Base-by-base conservation (phyloP, 2,888 invertebrate genomes). In the Mesodorylaimus sp. region DNA sequence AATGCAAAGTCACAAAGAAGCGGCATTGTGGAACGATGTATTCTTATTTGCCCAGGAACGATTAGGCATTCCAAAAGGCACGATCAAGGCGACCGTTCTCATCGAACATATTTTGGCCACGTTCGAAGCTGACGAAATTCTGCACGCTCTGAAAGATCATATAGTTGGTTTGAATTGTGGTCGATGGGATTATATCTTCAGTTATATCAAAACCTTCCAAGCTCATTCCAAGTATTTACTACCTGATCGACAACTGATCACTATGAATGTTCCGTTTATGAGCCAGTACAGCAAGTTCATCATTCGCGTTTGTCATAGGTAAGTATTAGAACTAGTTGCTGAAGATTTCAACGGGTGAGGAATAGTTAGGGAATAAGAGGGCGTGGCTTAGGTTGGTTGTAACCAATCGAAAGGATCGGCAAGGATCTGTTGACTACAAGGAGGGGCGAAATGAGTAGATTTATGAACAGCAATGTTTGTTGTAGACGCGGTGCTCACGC, bases 141-240 rank as follows among this genome's bases (percentile, higher is more conserved):
- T 80, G 49, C 79, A 72, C 63, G 77, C 76, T 16, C 63, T 80
- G 37, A 73, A 68, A 55, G 75, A 79, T 50, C 78, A 79, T 65
- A 78, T 79, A 0, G 65, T 79, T 36, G 80, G 80, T 2, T 70
- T 80, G 1, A 80, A 80, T 62, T 80, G 79, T 65, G 80, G 80
- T 2, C 77, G 80, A 56, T 80, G 80, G 80, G 80, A 80, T 61
- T 80, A 80, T 61, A 62, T 62, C 39, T 64, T 65, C 47, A 63
- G 62, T 3, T 61, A 61, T 55, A 59, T 60, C 53, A 60, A 64
- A 52, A 56, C 56, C 29, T 64, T 65, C 60, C 62, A 77, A 51
- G 68, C 73, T 55, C 70, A 75, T 38, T 64, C 69, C 52, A 72
- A 75, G 50, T 79, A 75, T 64, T 61, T 79, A 5, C 62, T 80